A percentile compares a stretch with the other conserved stretches of the same genome.
Conservation (phyloP, 2,888 invertebrate genomes). For the Cetonia aurata region DNA sequence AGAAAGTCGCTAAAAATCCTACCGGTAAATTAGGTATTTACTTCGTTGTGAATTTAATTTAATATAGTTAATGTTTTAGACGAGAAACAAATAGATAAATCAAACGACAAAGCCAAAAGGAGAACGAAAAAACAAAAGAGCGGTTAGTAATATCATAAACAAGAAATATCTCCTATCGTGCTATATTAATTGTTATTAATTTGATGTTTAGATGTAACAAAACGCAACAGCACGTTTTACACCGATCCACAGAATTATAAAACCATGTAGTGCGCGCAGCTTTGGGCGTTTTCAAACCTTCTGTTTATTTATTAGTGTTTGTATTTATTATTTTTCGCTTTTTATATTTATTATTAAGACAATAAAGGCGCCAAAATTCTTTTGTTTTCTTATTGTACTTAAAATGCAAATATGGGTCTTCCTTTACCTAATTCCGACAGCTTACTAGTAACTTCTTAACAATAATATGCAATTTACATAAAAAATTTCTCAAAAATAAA, state of each 20-base stretch:
- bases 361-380: constrained; percentile 5
- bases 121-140: constrained; percentile 14
- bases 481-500: too few species aligned
- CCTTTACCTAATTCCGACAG: too few species aligned
- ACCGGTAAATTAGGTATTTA: neutral
- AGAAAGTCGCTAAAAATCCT: neutral
- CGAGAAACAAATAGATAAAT: constrained; percentile 9
- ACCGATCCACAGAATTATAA: constrained; percentile 16
- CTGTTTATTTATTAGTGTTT: constrained; percentile 1
- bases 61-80: constrained; percentile 2
- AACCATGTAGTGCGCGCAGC: constrained; percentile 15
- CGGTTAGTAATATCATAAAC: constrained; percentile 16
- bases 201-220: constrained; percentile 13
- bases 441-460: too few species aligned
- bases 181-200: neutral
- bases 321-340: constrained; percentile 34
- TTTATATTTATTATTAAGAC: constrained; percentile 30
- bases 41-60: neutral
- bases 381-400: too few species aligned
- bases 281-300: neutral
- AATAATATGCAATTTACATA: too few species aligned
- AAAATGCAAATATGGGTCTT: too few species aligned
- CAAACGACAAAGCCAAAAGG: neutral
- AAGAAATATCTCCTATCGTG: neutral
- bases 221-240: constrained; percentile 29